phyloP scores from a whole-genome alignment of 1,140 invertebrate genomes.

The Subanguina moxae region DNA sequence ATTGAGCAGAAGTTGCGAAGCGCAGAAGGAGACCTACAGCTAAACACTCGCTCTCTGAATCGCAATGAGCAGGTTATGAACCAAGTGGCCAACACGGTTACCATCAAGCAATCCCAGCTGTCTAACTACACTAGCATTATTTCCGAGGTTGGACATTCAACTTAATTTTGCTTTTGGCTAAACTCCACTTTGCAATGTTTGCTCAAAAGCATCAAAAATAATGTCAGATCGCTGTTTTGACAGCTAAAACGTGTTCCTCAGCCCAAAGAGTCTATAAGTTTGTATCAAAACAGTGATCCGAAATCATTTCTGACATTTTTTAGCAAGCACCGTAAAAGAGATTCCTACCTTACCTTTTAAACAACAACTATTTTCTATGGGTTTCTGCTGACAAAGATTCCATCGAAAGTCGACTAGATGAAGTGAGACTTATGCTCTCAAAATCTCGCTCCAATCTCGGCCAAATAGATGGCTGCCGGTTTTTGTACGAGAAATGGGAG shows the following conservation, averaged over 20 bases:
- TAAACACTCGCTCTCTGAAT: neutral
- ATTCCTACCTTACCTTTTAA: neutral
- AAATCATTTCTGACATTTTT: too few relatives aligned
- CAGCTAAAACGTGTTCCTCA: too few relatives aligned
- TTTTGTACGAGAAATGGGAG: conserved; percentile 31
- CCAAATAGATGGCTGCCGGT: conserved; percentile 19
- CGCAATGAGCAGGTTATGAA: conserved; percentile 8
- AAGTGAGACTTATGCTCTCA: conserved; percentile 15
- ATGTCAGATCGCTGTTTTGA: too few relatives aligned
- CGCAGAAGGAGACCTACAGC: neutral
- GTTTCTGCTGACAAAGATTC: conserved; percentile 15
- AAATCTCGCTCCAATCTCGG: conserved; percentile 21
- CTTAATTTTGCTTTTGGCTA: too few relatives aligned
- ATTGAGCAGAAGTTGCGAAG: conserved; percentile 3
- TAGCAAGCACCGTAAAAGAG: neutral
- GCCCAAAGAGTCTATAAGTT: too few relatives aligned
- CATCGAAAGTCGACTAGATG: conserved; percentile 12
- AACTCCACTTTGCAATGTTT: too few relatives aligned
- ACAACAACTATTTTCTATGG: neutral
- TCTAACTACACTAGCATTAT: conserved; percentile 5
- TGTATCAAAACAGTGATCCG: too few relatives aligned
- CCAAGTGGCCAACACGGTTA: neutral
- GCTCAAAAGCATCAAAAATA: too few relatives aligned
- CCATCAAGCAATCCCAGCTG: neutral
- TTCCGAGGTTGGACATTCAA: conserved; percentile 1